Base-by-base conservation (phyloP, 1,140 invertebrate species). In the Lethocerus indicus region DNA sequence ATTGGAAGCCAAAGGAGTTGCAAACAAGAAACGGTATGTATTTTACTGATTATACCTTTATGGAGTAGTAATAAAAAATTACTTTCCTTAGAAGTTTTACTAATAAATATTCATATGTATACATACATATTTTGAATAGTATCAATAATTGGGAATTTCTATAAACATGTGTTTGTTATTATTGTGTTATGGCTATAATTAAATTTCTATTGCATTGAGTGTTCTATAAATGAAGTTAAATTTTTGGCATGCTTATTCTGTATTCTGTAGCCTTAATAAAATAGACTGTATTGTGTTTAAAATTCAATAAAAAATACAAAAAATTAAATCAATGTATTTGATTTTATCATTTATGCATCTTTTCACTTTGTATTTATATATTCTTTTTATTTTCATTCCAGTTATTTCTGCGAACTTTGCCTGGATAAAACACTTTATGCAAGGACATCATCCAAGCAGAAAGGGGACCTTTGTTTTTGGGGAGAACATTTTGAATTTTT, bases 401-500 rank as follows among this genome's bases (percentile, higher is more conserved):
- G 84, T 65, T 95, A 94, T 67, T 95, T 88, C 64, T 95, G 89
- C 67, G 89, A 95, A 61, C 74, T 97, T 27, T 78, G 81, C 60
- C 71, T 97, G 43, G 92, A 96, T 67, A 81, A 84, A 59, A 83
- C 79, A 2, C 69, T 93, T 4, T 92, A 92, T 65, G 90, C 88
- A 0, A 74, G 86, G 57, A 95, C 92, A 3, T 90, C 88, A 41
- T 78, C 83, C 6, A 97, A 96, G 66, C 69, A 83, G 53, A 90
- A 90, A 65, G 76, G 78, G 18, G 90, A 95, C 54, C 74, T 94
- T 60, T 82, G 92, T 57, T 96, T 96, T 65, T 96, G 92, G 92
- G 91, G 92, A 56, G 91, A 96, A 67, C 83, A 92, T 59, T 96
- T 95, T 68, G 89, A 95, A 61, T 95, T 96, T 64, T 76, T 78